Percentiles rank a stretch among this genome's conserved stretches.
These are phyloP conservation scores for Littorina saxatilis DNA, from an alignment of 1,140 invertebrate species.

Conservation along the genomic window DNA sequence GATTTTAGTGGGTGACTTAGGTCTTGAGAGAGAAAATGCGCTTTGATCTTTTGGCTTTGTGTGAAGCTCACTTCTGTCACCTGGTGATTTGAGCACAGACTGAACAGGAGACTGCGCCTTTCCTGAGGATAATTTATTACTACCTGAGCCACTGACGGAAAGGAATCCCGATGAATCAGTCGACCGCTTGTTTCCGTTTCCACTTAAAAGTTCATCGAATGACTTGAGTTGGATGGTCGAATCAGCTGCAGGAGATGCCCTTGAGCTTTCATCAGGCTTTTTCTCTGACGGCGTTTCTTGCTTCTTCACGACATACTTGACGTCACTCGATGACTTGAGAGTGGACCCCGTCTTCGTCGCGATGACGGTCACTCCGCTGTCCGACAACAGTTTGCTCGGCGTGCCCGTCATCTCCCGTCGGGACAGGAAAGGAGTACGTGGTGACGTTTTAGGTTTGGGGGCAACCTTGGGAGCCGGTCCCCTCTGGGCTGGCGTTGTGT, in stretches of 20 bases:
- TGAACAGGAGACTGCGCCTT: not conserved
- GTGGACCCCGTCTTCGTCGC: slow-evolving; percentile 9
- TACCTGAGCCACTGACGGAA: not conserved
- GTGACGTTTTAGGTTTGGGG: not conserved
- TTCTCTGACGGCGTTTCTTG: not conserved
- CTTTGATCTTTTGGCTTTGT: no score
- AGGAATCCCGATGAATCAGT: not conserved
- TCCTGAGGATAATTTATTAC: no score
- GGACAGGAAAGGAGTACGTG: not conserved
- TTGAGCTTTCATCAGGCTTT: not conserved
- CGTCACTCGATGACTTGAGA: not conserved
- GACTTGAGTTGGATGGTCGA: not conserved
- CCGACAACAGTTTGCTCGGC: slow-evolving; percentile 24
- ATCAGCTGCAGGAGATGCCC: not conserved
- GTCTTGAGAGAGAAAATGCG: not conserved
- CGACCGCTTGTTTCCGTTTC: not conserved
- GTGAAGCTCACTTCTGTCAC: not conserved
- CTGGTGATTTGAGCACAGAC: not conserved
- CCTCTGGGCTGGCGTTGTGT: not conserved
- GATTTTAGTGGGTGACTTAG: no score
- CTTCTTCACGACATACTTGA: slow-evolving; percentile 11
- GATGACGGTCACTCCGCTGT: slow-evolving; percentile 9
- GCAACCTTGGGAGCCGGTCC: not conserved
- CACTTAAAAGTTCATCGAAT: not conserved
- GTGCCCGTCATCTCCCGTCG: not conserved